These are phyloP conservation scores for Peribatodes rhomboidaria DNA, from an alignment of 2,888 invertebrate species.

Conservation along the genomic window DNA sequence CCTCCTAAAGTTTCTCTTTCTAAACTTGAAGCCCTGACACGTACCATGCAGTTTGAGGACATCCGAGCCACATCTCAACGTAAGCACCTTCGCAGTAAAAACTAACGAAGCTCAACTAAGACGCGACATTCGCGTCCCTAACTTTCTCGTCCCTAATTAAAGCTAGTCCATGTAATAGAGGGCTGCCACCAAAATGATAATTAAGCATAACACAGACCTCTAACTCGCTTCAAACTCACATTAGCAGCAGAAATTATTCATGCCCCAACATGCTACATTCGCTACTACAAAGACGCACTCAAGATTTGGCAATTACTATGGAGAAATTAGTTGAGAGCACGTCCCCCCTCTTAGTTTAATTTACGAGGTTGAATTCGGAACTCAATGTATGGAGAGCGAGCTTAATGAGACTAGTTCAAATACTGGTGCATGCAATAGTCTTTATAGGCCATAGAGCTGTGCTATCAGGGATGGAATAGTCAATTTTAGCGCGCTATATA, in stretches of 20 bases:
- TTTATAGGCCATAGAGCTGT: conserved; percentile 13
- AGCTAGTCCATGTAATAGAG: conserved; percentile 28
- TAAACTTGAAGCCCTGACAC: background rate
- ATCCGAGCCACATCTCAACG: conserved; percentile 8
- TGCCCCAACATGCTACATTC: conserved; percentile 45
- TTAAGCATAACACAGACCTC: conserved; percentile 38
- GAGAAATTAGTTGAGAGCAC: conserved; percentile 39
- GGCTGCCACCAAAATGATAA: conserved; percentile 33
- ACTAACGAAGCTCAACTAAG: conserved; percentile 28
- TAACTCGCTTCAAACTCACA: conserved; percentile 46
- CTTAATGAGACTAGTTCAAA: conserved; percentile 34
- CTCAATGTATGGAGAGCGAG: conserved; percentile 28
- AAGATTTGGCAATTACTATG: conserved; percentile 46
- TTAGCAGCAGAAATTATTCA: conserved; percentile 48
- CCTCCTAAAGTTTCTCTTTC: background rate
- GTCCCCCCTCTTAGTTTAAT: conserved; percentile 34
- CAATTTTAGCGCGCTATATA: conserved; percentile 42
- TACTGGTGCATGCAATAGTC: conserved; percentile 32
- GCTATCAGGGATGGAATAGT: conserved; percentile 19
- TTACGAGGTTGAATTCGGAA: conserved; percentile 30
- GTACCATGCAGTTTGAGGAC: conserved; percentile 5
- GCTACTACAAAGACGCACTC: conserved; percentile 47
- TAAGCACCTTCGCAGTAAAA: conserved; percentile 26
- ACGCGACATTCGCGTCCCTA: conserved; percentile 12
- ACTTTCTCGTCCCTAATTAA: conserved; percentile 28